Evolutionary conservation across 2,797 vertebrate species (phyloP).

Genomic region (Okamejei kenojei): DNA sequence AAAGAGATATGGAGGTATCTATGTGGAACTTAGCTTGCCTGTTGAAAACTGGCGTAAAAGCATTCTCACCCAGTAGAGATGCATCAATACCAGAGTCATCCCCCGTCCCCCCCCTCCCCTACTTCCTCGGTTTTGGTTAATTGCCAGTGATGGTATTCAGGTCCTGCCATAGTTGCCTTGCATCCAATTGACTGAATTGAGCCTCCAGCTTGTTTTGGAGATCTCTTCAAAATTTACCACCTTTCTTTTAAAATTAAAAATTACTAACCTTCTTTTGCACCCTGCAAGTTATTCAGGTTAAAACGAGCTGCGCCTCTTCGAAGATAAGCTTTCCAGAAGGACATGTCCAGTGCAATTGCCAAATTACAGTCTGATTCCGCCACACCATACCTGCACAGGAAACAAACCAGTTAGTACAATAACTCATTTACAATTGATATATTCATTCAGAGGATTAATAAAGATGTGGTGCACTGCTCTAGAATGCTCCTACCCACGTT

Average conservation of each 20-base stretch:
- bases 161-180: no score
- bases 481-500: background rate
- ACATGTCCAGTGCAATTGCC: constrained; percentile 77
- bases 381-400: constrained; percentile 71
- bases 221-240: no score
- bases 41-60: no score
- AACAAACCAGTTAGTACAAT: background rate
- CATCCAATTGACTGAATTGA: no score
- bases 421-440: background rate
- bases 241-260: background rate
- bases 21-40: no score
- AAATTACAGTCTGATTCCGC: constrained; percentile 92
- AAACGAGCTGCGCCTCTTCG: constrained; percentile 77
- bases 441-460: background rate
- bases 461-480: background rate
- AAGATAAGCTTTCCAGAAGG: constrained; percentile 73
- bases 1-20: no score
- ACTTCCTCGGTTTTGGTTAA: no score
- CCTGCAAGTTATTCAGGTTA: constrained; percentile 69
- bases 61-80: no score
- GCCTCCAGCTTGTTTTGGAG: no score
- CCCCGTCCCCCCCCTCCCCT: no score
- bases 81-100: no score
- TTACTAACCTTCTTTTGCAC: constrained; percentile 74
- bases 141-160: no score